Evolutionary conservation across 2,888 invertebrate species (phyloP).

Genomic region (Eupithecia dodoneata): DNA sequence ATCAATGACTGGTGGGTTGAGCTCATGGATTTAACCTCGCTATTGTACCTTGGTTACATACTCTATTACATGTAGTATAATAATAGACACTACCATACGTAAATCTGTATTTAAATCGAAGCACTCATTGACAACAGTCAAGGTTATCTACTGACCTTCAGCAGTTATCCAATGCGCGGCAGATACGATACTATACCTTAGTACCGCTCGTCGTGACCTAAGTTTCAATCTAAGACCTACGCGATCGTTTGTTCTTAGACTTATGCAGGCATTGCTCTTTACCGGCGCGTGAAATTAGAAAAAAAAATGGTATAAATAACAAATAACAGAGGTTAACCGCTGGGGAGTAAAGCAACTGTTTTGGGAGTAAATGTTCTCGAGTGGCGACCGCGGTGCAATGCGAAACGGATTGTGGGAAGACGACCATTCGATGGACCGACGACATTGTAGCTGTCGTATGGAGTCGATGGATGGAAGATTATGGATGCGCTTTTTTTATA

Average conservation of each 20-base stretch:
- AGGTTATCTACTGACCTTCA: conserved; percentile 5
- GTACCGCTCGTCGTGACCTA: neutral
- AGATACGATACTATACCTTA: neutral
- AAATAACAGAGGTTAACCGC: too few species aligned
- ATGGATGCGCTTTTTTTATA: too few species aligned
- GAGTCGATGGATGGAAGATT: too few species aligned
- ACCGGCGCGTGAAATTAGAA: neutral
- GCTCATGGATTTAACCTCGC: conserved; percentile 1
- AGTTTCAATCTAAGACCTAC: neutral
- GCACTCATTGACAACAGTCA: conserved; percentile 7
- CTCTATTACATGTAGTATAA: neutral
- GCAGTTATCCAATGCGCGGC: neutral
- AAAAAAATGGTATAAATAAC: too few species aligned
- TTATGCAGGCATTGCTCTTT: neutral
- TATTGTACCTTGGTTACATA: conserved; percentile 2
- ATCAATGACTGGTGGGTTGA: neutral
- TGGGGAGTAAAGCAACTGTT: too few species aligned
- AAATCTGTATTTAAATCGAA: neutral
- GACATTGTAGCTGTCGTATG: too few species aligned
- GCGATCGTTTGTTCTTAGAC: conserved; percentile 1
- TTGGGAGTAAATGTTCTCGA: too few species aligned
- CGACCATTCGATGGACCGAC: too few species aligned
- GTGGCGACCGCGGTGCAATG: too few species aligned
- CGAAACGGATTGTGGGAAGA: too few species aligned
- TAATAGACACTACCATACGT: neutral